Evolutionary conservation across 2,888 invertebrate genomes (phyloP), one percentile per base, ranked within the genome.

Genomic region (Athetis lepigone): DNA sequence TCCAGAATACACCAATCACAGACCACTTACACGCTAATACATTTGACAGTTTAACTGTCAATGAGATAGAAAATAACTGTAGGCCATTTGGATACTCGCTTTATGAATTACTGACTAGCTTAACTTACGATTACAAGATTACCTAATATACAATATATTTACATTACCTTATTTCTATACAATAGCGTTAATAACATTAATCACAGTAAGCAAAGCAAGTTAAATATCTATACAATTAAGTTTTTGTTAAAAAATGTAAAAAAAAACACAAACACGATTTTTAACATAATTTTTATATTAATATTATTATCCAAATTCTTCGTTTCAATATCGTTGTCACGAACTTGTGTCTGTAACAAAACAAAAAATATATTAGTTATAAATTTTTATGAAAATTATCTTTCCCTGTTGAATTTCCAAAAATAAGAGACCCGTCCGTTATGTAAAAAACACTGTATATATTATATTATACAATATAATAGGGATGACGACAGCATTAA

Each of bases 41-140:
- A 45, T 47, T n/a, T 33, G 70, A 73, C 77, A 70, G 65, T 65
- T 66, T 63, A 2, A 72, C 70, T 77, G 65, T 25, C 72, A 42
- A 21, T 49, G 57, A 65, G 25, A 54, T 43, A 56, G 23, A 60
- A 64, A 73, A 37, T 62, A 75, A 40, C 70, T 37, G 46, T 90
- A 92, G 93, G 92, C 92, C 91, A 71, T 87, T 72, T 83, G 92
- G 91, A 91, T 90, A 90, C 92, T 92, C 85, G 92, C 91, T 51
- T 80, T 57, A 62, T 29, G 33, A 4, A 27, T 55, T 60, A 69
- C 27, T 46, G 65, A 79, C 80, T 79, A 79, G 43, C 47, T 75
- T 68, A 59, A 9, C 45, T 39, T 29, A 57, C 7, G 7, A 16
- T 11, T 66, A 60, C 18, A 18, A 49, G 19, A 50, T 40, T 36